Evolutionary conservation across 1,140 invertebrate genomes (phyloP), one percentile per base, ranked within the genome.

Genomic region (Tetragonula clypearis): DNA sequence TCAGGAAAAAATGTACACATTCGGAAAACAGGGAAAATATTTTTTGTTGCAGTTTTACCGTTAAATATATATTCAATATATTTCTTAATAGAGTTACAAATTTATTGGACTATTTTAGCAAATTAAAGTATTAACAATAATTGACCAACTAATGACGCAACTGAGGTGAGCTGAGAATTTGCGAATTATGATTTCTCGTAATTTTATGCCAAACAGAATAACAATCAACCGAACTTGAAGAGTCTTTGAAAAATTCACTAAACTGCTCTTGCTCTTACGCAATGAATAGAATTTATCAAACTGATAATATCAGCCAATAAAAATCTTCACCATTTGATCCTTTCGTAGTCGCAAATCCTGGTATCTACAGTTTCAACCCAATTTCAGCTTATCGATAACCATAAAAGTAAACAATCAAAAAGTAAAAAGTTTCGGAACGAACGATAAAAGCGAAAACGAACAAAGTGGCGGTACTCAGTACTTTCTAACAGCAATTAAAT

Each of bases 21-120:
- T 56, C 8, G 1, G 21, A 5, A 30, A 30, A 12, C 5, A 30
- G 3, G 2, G 55, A n/a, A 62, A 60, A 60, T 60, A 21, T 4
- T 62, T 62, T n/a, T 12, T 12, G 12, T n/a, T 1, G 60, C 23
- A n/a, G 11, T n/a, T n/a, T 62, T 62, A n/a, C 23, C 23, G 3
- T 0, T 3, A 62, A 12, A 62, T 62, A n/a, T 62, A n/a, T 62
- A n/a, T 49, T 49, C 41, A 8, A 49, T 11, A 23, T 14, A 62
- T 14, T 14, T n/a, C 11, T 62, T 14, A 60, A 11, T 35, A 23
- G 0, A 23, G 0, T 60, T 11, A 21, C 11, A 0, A 2, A 14
- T 12, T 62, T 23, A 23, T 62, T 62, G 23, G 60, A 62, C n/a
- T 23, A 5, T 62, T n/a, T 35, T 14, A 2, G 60, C 23, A n/a